A percentile compares a stretch with the other conserved stretches of the same genome.
Conservation (phyloP, 1,140 invertebrate genomes). For the Bombus balteatus region DNA sequence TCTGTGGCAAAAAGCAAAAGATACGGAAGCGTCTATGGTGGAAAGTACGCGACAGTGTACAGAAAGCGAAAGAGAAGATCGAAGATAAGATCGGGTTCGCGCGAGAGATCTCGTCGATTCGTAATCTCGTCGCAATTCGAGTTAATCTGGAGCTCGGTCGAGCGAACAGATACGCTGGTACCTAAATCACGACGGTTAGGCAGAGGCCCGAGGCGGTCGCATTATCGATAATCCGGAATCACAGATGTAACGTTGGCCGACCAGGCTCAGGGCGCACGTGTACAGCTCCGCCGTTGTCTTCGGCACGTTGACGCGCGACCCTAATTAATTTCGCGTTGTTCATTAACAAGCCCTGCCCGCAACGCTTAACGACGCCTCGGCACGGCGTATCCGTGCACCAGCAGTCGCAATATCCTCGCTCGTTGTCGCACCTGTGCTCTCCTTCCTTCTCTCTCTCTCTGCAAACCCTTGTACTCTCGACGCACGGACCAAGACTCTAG, state of each 20-base stretch:
- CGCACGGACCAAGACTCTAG: constrained; percentile 30
- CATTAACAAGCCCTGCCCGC: constrained; percentile 64
- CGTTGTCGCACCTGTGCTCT: background rate
- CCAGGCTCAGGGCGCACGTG: constrained; percentile 12
- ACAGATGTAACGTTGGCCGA: constrained; percentile 51
- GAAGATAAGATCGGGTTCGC: background rate
- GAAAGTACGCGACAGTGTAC: no score
- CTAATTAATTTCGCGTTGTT: constrained; percentile 70
- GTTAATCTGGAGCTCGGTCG: constrained; percentile 36
- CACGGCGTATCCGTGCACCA: constrained; percentile 33
- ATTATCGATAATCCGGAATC: constrained; percentile 72
- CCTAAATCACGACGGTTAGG: constrained; percentile 59
- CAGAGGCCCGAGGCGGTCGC: constrained; percentile 39
- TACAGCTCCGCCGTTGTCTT: constrained; percentile 49
- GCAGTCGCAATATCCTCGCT: constrained; percentile 31
- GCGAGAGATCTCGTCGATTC: background rate
- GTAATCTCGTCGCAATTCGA: constrained; percentile 9
- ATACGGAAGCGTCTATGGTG: background rate
- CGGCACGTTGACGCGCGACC: constrained; percentile 52
- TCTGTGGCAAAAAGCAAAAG: background rate
- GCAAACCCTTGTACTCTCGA: background rate
- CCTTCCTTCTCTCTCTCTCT: background rate
- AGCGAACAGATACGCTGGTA: constrained; percentile 33
- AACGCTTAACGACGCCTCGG: constrained; percentile 61
- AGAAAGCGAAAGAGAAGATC: no score